These are phyloP conservation scores for Pollachius pollachius DNA, from an alignment of 2,113 vertebrate species.

Conservation along the genomic window DNA sequence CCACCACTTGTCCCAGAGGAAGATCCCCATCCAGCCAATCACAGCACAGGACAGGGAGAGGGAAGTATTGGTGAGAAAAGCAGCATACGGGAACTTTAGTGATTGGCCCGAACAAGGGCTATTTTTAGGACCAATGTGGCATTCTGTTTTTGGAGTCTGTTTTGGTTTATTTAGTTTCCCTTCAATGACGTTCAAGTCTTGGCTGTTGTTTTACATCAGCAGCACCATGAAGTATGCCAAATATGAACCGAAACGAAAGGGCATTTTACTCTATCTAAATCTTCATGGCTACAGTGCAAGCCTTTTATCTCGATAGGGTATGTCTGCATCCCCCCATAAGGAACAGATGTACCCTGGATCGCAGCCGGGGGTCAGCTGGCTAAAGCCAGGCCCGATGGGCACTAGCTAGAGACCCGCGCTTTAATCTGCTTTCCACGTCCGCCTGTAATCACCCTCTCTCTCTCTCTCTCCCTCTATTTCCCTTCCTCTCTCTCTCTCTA, in stretches of 20 bases:
- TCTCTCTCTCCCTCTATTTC: background rate
- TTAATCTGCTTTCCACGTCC: constrained; percentile 47
- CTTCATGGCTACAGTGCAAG: no score
- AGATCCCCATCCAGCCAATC: constrained; percentile 50
- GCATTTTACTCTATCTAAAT: no score
- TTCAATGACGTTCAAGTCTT: background rate
- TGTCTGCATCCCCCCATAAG: background rate
- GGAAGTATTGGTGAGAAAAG: constrained; percentile 19
- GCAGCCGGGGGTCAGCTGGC: constrained; percentile 41
- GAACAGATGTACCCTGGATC: constrained; percentile 21
- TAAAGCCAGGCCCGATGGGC: constrained; percentile 32
- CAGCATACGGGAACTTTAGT: constrained; percentile 11
- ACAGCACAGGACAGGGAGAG: constrained; percentile 23
- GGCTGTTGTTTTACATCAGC: no score
- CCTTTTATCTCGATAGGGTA: background rate
- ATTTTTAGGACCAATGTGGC: background rate
- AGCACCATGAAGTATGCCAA: no score
- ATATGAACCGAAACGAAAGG: no score
- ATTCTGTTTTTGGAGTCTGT: background rate
- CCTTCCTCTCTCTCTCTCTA: no score
- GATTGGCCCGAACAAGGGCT: constrained; percentile 17
- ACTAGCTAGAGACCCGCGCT: constrained; percentile 30
- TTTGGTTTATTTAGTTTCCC: background rate
- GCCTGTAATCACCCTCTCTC: constrained; percentile 32
- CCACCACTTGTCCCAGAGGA: constrained; percentile 29